A percentile compares a stretch with the other conserved stretches of the same genome.
Evolutionary conservation across 2,888 invertebrate genomes (phyloP).

Genomic region (Xanthorhoe spadicearia): DNA sequence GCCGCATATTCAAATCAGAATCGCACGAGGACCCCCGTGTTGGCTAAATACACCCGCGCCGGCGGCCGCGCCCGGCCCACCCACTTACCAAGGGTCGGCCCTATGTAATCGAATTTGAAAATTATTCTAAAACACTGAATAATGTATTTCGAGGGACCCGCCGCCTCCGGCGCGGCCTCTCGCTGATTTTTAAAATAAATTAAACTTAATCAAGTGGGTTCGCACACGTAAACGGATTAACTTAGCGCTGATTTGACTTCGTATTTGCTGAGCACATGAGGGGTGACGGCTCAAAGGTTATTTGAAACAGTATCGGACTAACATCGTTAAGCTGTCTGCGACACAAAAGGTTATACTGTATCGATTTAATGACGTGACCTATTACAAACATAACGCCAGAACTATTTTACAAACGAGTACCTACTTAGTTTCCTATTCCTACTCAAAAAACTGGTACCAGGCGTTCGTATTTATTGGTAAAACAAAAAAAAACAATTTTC

Average conservation of each 20-base stretch:
- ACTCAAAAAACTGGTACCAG: no score
- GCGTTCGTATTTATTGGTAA: no score
- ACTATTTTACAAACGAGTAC: not conserved
- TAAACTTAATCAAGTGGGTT: conserved; percentile 85
- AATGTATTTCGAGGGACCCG: conserved; percentile 83
- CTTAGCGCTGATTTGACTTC: conserved; percentile 83
- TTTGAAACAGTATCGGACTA: conserved; percentile 71
- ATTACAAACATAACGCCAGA: conserved; percentile 5
- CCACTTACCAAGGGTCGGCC: conserved; percentile 83
- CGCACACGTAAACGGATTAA: conserved; percentile 85
- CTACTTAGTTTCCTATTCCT: no score
- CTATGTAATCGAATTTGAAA: conserved; percentile 86
- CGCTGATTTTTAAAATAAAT: conserved; percentile 84
- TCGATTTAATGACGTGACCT: conserved; percentile 23
- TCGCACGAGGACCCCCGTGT: conserved; percentile 83
- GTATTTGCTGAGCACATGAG: conserved; percentile 76
- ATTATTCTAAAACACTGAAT: conserved; percentile 86
- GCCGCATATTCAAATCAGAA: conserved; percentile 84
- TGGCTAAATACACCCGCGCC: conserved; percentile 85
- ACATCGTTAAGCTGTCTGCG: conserved; percentile 53
- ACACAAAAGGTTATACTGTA: conserved; percentile 23
- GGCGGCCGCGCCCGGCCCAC: conserved; percentile 69
- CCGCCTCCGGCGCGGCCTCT: conserved; percentile 75
- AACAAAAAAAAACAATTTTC: no score
- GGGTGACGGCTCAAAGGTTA: conserved; percentile 74